Conservation (phyloP, 2,797 vertebrate species). For the Sebastes vulpes region DNA sequence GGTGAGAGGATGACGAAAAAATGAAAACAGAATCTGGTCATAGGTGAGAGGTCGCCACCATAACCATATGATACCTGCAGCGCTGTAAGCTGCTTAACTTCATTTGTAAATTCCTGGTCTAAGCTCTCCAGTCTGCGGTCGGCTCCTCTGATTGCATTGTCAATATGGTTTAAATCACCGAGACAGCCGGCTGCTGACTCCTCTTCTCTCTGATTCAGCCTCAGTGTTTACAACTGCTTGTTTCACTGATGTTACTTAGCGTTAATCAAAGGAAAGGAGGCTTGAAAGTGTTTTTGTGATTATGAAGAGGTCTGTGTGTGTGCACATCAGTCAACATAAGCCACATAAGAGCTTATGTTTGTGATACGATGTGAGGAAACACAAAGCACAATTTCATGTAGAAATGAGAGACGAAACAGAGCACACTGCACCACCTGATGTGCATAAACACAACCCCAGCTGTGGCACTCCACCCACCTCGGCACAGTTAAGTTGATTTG, state of each 20-base stretch:
- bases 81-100: slow-evolving; percentile 70
- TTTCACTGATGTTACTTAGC: slow-evolving; percentile 1
- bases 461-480: not conserved
- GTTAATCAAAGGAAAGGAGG: slow-evolving; percentile 4
- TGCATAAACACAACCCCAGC: not conserved
- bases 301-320: not conserved
- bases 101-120: slow-evolving; percentile 66
- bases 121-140: slow-evolving; percentile 49
- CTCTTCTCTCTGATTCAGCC: slow-evolving; percentile 20
- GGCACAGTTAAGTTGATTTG: not conserved
- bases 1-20: not conserved
- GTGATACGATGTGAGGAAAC: not conserved
- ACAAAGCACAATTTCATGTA: not conserved
- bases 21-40: not conserved
- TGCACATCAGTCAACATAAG: not conserved
- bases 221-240: not conserved
- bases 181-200: slow-evolving; percentile 30
- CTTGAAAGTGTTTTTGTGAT: not conserved
- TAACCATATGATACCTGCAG: slow-evolving; percentile 67
- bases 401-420: not conserved
- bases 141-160: slow-evolving; percentile 41
- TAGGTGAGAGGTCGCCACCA: slow-evolving; percentile 41
- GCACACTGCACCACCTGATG: not conserved
- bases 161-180: slow-evolving; percentile 60
- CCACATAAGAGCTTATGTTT: not conserved